These are phyloP conservation scores for Agriopis marginaria DNA, from an alignment of 2,888 invertebrate genomes.

Conservation along the genomic window DNA sequence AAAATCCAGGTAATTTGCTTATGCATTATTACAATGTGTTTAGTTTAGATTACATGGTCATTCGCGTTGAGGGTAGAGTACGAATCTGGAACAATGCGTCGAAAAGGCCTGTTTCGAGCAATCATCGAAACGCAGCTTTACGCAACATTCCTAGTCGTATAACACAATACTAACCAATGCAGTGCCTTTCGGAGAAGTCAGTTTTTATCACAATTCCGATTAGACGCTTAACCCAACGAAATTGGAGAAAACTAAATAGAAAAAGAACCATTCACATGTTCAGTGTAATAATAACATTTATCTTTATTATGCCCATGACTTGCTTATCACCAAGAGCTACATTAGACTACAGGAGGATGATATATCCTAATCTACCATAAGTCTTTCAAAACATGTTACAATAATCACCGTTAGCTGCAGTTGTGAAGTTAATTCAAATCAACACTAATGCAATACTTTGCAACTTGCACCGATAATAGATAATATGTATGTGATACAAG, in stretches of 20 bases:
- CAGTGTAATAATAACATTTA: neutral
- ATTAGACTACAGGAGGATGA: neutral
- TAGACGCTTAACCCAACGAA: neutral
- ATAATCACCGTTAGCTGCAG: neutral
- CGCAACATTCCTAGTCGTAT: neutral
- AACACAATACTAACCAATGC: neutral
- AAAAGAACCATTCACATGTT: neutral
- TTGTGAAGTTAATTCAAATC: constrained; percentile 2
- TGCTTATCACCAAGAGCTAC: neutral
- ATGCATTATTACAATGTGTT: too few species aligned
- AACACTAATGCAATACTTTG: neutral
- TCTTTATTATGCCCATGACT: constrained; percentile 11
- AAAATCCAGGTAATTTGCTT: too few species aligned
- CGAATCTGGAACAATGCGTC: too few species aligned
- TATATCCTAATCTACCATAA: constrained; percentile 1
- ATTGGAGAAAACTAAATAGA: neutral
- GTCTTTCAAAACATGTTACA: constrained; percentile 5
- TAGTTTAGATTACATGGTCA: too few species aligned
- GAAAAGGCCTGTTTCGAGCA: too few species aligned
- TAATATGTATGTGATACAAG: too few species aligned
- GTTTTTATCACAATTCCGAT: constrained; percentile 1
- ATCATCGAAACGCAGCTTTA: neutral
- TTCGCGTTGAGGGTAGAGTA: too few species aligned
- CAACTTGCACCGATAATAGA: too few species aligned
- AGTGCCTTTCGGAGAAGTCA: neutral